Conservation (phyloP, 2,797 vertebrate genomes). For the Acrossocheilus fasciatus region DNA sequence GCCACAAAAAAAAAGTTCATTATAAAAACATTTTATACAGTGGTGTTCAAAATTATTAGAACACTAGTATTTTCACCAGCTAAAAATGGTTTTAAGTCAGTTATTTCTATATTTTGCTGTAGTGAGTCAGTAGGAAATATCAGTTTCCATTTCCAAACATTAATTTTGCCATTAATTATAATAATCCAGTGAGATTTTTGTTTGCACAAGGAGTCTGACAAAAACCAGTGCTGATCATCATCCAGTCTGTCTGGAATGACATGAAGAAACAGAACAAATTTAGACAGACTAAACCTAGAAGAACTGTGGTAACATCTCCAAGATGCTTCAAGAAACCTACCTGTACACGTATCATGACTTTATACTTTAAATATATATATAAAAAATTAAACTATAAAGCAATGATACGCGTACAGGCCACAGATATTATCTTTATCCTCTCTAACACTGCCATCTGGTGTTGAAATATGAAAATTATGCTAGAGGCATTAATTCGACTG, state of each 20-base stretch:
- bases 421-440: conserved; percentile 40
- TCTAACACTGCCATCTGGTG: conserved; percentile 74
- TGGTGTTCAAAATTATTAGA: background rate
- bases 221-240: too few species aligned
- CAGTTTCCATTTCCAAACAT: background rate
- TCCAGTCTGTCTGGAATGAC: too few species aligned
- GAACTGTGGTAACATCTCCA: too few species aligned
- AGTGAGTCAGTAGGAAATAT: background rate
- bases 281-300: too few species aligned
- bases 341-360: too few species aligned
- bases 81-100: background rate
- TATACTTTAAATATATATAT: too few species aligned
- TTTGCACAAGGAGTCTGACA: too few species aligned
- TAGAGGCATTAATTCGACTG: background rate
- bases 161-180: background rate
- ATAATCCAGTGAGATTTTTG: background rate
- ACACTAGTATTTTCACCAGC: background rate
- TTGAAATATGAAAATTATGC: background rate
- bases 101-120: background rate
- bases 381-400: background rate
- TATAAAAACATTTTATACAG: background rate
- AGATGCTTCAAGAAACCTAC: too few species aligned
- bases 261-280: too few species aligned
- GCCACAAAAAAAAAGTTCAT: background rate
- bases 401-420: background rate